These are phyloP conservation scores for Umimayanthus chanpuru DNA, from an alignment of 92 coral and sea anemone genomes.

Conservation along the genomic window DNA sequence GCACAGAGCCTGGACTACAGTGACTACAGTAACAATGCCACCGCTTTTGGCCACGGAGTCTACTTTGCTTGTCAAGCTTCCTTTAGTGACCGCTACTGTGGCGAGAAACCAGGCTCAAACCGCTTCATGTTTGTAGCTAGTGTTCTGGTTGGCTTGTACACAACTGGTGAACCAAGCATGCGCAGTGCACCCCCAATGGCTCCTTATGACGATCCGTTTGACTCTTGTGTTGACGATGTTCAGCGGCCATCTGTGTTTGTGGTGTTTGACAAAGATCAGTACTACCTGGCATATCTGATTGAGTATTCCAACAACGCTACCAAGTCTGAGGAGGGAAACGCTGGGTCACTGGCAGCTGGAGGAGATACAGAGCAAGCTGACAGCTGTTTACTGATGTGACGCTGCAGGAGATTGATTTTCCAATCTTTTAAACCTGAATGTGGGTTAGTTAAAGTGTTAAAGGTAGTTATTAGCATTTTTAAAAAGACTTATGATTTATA, in stretches of 20 bases:
- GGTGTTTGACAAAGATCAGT: constrained; percentile 66
- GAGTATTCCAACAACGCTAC: too few species aligned
- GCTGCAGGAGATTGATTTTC: too few species aligned
- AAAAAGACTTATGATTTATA: too few species aligned
- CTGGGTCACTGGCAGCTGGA: too few species aligned
- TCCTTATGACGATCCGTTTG: constrained; percentile 49
- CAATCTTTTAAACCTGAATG: too few species aligned
- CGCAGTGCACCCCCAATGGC: constrained; percentile 53
- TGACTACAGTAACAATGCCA: constrained; percentile 50
- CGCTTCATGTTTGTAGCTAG: constrained; percentile 80
- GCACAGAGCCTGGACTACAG: constrained; percentile 32
- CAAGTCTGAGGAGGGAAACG: too few species aligned
- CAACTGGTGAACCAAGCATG: constrained; percentile 72
- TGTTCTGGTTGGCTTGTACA: constrained; percentile 79
- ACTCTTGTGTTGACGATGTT: constrained; percentile 82
- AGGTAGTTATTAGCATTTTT: too few species aligned
- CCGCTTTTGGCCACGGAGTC: constrained; percentile 76
- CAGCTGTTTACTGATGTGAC: too few species aligned
- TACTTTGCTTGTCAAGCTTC: constrained; percentile 78
- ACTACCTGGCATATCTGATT: too few species aligned
- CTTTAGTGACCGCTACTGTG: constrained; percentile 69
- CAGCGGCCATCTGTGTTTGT: constrained; percentile 74
- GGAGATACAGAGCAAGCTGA: too few species aligned
- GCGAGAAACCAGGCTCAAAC: constrained; percentile 53
- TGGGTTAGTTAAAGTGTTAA: too few species aligned